Conservation (phyloP, 2,113 vertebrate species). For the Chaetodon trifascialis region DNA sequence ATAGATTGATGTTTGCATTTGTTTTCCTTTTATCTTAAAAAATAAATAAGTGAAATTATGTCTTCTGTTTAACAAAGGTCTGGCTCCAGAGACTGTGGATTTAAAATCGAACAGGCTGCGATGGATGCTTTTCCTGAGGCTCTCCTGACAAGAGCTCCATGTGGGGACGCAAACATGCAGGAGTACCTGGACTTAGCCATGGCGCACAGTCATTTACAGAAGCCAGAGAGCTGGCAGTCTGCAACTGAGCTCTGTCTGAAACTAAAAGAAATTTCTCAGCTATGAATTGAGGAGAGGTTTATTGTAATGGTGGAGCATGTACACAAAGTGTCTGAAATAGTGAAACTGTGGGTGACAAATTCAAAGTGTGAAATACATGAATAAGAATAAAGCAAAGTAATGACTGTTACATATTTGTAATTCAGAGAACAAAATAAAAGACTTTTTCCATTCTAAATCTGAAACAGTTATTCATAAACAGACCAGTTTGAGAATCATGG, state of each 20-base stretch:
- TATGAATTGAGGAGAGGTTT: neutral
- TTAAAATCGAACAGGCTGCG: slow-evolving; percentile 21
- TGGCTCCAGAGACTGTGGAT: slow-evolving; percentile 43
- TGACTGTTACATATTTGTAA: neutral
- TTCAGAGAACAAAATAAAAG: neutral
- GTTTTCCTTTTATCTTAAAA: no score
- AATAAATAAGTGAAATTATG: neutral
- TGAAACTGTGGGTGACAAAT: no score
- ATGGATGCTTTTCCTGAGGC: slow-evolving; percentile 43
- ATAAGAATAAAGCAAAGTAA: neutral
- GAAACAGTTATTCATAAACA: no score
- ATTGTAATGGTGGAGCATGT: neutral
- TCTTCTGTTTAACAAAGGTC: slow-evolving; percentile 9
- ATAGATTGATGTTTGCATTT: neutral
- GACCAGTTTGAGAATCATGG: no score
- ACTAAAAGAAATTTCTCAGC: slow-evolving; percentile 29
- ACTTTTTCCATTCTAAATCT: no score
- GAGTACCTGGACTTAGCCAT: slow-evolving; percentile 39
- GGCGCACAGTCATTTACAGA: slow-evolving; percentile 33
- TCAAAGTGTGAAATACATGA: neutral
- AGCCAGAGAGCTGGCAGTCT: slow-evolving; percentile 44
- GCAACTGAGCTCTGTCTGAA: slow-evolving; percentile 39
- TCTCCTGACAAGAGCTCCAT: slow-evolving; percentile 1
- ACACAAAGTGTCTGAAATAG: neutral
- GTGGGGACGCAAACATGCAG: slow-evolving; percentile 47